phyloP scores from a whole-genome alignment of 2,888 invertebrate species.

The Tipula unca region DNA sequence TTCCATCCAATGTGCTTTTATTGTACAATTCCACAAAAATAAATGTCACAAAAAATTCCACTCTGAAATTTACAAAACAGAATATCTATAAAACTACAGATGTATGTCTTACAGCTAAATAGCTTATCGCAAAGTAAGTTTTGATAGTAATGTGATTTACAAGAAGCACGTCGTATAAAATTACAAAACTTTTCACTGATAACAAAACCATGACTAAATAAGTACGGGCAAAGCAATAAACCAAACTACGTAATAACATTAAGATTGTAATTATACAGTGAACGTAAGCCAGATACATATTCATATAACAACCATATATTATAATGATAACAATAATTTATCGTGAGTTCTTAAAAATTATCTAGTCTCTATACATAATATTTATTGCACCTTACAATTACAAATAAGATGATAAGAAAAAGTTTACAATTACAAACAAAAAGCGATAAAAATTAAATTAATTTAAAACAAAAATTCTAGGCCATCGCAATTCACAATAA shows the following conservation, averaged over 20 bases:
- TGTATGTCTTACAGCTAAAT: background rate
- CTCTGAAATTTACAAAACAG: background rate
- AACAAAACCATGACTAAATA: background rate
- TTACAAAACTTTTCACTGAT: background rate
- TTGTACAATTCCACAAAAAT: background rate
- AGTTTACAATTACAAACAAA: background rate
- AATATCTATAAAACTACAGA: background rate
- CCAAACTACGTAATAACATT: too few relatives aligned
- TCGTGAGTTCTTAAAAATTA: background rate
- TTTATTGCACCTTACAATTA: background rate
- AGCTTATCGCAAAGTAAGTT: background rate
- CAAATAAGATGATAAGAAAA: too few relatives aligned
- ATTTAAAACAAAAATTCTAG: too few relatives aligned
- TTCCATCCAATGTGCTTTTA: background rate
- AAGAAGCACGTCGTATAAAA: background rate
- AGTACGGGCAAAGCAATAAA: too few relatives aligned
- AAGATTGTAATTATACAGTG: background rate
- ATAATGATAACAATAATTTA: background rate
- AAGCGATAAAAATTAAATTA: background rate
- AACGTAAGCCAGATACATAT: background rate
- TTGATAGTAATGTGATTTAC: background rate
- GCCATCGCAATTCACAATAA: background rate
- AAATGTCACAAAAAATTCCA: background rate
- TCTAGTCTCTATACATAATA: background rate
- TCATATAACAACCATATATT: background rate